A percentile compares a stretch with the other conserved stretches of the same genome.
These are phyloP conservation scores for Parnassius mnemosyne DNA, from an alignment of 2,888 invertebrate genomes.

Conservation along the genomic window DNA sequence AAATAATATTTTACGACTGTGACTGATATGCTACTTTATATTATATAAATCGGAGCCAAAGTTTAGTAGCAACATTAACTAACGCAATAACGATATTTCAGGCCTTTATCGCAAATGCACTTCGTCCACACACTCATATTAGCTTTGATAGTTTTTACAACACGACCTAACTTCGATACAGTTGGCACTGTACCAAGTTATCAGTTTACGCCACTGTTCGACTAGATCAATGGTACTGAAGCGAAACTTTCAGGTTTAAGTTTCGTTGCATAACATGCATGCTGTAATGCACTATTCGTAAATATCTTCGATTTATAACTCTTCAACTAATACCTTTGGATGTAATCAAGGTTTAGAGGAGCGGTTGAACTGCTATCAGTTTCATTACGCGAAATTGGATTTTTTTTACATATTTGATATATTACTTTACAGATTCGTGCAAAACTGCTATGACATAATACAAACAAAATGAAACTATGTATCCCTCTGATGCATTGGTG, in stretches of 20 bases:
- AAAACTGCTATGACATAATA: not conserved
- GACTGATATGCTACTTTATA: too few species aligned
- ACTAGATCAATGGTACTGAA: slow-evolving; percentile 33
- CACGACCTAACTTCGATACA: slow-evolving; percentile 14
- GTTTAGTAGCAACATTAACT: slow-evolving; percentile 1
- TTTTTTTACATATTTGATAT: not conserved
- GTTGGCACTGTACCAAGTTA: slow-evolving; percentile 13
- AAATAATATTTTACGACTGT: too few species aligned
- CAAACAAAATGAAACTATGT: too few species aligned
- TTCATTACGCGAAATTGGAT: slow-evolving; percentile 1
- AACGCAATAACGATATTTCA: slow-evolving; percentile 22
- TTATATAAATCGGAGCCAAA: too few species aligned
- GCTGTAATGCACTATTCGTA: slow-evolving; percentile 14
- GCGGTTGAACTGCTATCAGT: slow-evolving; percentile 8
- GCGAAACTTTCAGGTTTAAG: slow-evolving; percentile 27
- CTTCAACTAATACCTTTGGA: slow-evolving; percentile 5
- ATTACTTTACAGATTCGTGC: not conserved
- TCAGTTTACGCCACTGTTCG: slow-evolving; percentile 12
- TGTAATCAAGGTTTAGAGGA: slow-evolving; percentile 4
- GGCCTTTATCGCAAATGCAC: slow-evolving; percentile 38
- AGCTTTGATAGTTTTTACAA: slow-evolving; percentile 10
- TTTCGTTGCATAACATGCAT: slow-evolving; percentile 21
- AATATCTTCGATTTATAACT: slow-evolving; percentile 5
- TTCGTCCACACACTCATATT: slow-evolving; percentile 48
- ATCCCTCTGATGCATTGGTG: too few species aligned